Evolutionary conservation across 2,113 vertebrate genomes (phyloP).

Genomic region (Talpa occidentalis): DNA sequence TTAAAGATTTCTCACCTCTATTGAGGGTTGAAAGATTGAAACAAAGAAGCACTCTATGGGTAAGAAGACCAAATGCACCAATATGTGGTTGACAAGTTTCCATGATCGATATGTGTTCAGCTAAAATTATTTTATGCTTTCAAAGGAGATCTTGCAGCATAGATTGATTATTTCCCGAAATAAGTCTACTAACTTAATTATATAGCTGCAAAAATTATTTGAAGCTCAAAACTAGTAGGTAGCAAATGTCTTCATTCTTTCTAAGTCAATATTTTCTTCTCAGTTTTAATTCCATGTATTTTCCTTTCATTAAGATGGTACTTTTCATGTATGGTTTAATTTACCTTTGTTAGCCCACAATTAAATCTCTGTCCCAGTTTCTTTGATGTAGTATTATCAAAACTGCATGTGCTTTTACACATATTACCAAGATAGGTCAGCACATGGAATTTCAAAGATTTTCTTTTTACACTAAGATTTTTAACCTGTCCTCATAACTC

Average conservation of each 20-base stretch:
- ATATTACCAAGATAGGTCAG: slow-evolving; percentile 46
- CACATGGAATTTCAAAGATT: slow-evolving; percentile 56
- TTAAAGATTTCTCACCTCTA: slow-evolving; percentile 73
- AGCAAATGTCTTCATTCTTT: slow-evolving; percentile 43
- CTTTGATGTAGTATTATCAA: slow-evolving; percentile 77
- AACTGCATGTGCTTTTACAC: slow-evolving; percentile 67
- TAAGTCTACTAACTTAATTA: slow-evolving; percentile 25
- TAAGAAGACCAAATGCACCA: neutral
- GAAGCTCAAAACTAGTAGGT: slow-evolving; percentile 40
- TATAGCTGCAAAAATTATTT: slow-evolving; percentile 59
- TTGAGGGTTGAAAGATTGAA: slow-evolving; percentile 62
- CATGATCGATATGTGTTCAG: neutral
- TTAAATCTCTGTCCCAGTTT: slow-evolving; percentile 63
- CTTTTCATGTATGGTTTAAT: slow-evolving; percentile 60
- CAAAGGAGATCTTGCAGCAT: neutral
- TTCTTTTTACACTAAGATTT: slow-evolving; percentile 65
- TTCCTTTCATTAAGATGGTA: slow-evolving; percentile 52
- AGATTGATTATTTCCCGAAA: slow-evolving; percentile 55
- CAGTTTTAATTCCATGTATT: slow-evolving; percentile 23
- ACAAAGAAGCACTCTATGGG: slow-evolving; percentile 52
- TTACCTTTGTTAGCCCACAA: slow-evolving; percentile 64
- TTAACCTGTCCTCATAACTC: slow-evolving; percentile 58
- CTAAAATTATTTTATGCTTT: slow-evolving; percentile 63
- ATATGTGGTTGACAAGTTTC: neutral
- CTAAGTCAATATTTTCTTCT: neutral